Evolutionary conservation across 2,797 vertebrate genomes (phyloP).

Genomic region (Phataginus tricuspis): DNA sequence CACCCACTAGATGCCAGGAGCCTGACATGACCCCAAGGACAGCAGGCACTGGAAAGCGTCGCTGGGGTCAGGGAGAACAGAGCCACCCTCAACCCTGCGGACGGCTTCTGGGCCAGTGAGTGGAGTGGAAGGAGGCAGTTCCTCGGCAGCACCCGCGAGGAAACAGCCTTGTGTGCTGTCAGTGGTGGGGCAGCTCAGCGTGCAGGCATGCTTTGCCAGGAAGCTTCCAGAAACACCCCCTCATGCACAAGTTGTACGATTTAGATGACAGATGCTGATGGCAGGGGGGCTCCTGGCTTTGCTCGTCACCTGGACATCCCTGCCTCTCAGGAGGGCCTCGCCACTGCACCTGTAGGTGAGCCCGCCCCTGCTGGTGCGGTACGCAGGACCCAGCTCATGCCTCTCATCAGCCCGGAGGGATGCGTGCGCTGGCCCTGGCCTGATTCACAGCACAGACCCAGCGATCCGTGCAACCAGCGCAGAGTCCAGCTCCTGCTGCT

Average conservation of each 20-base stretch:
- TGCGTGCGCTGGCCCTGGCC: no score
- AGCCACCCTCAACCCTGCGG: rapidly evolving
- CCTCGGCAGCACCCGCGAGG: background rate
- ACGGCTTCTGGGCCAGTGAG: background rate
- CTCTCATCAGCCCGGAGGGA: background rate
- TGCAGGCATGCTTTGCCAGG: background rate
- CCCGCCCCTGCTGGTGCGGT: no score
- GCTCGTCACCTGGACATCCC: no score
- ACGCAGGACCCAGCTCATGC: no score
- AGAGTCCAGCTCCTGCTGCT: background rate
- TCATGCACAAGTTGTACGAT: no score
- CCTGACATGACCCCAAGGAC: background rate
- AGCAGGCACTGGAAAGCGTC: background rate
- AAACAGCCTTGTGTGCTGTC: rapidly evolving
- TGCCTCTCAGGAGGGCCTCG: background rate
- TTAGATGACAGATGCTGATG: background rate
- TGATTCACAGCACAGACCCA: rapidly evolving
- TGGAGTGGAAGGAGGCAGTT: no score
- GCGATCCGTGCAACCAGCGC: no score
- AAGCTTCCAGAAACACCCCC: background rate
- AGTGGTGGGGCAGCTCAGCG: rapidly evolving
- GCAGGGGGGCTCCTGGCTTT: no score
- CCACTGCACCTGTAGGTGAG: no score
- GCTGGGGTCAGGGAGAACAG: background rate
- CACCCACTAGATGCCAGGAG: background rate